Evolutionary conservation across 2,797 vertebrate genomes (phyloP).

Genomic region (Mionectes olivaceus): DNA sequence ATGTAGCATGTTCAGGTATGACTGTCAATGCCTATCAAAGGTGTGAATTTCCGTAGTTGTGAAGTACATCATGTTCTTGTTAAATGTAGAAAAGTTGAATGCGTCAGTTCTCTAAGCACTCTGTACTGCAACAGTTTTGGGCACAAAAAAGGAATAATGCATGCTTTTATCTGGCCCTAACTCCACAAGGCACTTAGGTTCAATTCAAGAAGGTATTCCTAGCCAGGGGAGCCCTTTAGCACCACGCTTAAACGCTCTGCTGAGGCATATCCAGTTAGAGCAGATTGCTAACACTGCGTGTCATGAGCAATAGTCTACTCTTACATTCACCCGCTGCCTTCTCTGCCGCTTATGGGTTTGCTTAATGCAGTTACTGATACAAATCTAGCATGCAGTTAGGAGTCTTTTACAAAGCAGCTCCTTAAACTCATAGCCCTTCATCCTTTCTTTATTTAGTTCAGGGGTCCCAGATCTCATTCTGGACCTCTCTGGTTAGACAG

Average conservation of each 20-base stretch:
- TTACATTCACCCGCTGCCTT: neutral
- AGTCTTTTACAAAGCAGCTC: neutral
- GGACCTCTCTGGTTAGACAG: neutral
- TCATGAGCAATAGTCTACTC: neutral
- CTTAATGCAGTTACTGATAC: neutral
- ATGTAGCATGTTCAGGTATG: neutral
- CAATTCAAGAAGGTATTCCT: neutral
- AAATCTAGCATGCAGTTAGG: neutral
- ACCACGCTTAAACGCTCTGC: slow-evolving; percentile 11
- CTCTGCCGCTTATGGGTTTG: neutral
- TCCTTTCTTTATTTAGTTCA: neutral
- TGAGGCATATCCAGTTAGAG: slow-evolving; percentile 12
- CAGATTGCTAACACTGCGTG: neutral
- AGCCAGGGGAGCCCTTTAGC: neutral
- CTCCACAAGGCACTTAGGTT: neutral
- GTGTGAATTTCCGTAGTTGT: neutral
- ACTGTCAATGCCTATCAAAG: neutral
- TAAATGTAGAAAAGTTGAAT: neutral
- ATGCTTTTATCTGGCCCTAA: neutral
- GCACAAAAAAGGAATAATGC: neutral
- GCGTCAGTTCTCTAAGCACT: neutral
- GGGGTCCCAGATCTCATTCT: neutral
- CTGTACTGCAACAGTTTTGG: neutral
- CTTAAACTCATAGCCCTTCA: neutral
- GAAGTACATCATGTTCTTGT: neutral